Evolutionary conservation across 1,140 invertebrate genomes (phyloP).

Genomic region (Brachystomella parvula): DNA sequence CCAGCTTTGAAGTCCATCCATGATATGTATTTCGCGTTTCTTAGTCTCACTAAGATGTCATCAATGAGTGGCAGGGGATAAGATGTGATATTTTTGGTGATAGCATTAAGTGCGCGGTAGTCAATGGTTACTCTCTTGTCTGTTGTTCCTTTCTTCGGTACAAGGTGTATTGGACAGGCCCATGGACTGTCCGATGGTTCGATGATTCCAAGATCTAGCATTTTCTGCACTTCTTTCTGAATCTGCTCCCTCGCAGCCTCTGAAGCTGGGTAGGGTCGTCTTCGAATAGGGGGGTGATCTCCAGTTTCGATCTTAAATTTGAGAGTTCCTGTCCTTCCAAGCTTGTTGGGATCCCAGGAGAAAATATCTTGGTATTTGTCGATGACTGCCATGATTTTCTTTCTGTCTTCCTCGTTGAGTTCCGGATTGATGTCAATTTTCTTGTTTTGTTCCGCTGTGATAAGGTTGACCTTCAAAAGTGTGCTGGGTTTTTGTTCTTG

Average conservation of each 20-base stretch:
- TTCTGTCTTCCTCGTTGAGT: not conserved
- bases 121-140: conserved; percentile 22
- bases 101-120: conserved; percentile 19
- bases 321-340: not conserved
- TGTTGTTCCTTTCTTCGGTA: conserved; percentile 29
- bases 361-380: conserved; percentile 10
- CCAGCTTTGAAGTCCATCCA: conserved; percentile 15
- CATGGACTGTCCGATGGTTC: conserved; percentile 27
- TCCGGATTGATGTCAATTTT: not conserved
- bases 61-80: conserved; percentile 10
- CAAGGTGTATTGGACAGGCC: conserved; percentile 31
- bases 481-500: not conserved
- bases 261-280: conserved; percentile 16
- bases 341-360: not conserved
- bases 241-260: conserved; percentile 21
- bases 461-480: not conserved
- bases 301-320: conserved; percentile 25
- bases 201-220: conserved; percentile 34
- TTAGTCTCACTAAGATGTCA: conserved; percentile 16
- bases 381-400: not conserved
- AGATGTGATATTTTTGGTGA: conserved; percentile 5
- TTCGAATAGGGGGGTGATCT: conserved; percentile 14
- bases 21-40: not conserved
- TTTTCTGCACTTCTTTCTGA: conserved; percentile 28
- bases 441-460: not conserved